Evolutionary conservation across 2,113 vertebrate species (phyloP).

Genomic region (Psilopogon haemacephalus): DNA sequence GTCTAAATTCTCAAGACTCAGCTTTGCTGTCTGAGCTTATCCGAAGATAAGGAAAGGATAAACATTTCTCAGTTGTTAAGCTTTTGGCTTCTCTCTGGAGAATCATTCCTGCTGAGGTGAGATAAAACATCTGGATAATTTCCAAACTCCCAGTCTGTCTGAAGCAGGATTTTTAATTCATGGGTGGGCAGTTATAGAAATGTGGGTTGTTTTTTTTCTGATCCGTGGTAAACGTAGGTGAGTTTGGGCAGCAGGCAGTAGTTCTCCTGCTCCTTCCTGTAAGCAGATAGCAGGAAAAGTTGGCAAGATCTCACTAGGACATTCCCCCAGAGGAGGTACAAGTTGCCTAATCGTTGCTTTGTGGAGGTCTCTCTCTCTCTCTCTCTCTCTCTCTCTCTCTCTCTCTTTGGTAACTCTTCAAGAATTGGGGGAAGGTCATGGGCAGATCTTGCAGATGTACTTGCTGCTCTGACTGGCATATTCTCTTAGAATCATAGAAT

Average conservation of each 20-base stretch:
- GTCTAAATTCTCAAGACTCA: not conserved
- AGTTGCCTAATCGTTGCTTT: not conserved
- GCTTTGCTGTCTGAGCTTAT: not conserved
- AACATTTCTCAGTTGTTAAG: not conserved
- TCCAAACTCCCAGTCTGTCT: not conserved
- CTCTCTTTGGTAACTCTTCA: too few relatives aligned
- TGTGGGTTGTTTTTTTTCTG: not conserved
- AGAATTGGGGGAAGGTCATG: not conserved
- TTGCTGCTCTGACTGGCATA: not conserved
- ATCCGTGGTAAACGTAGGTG: not conserved
- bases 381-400: too few relatives aligned
- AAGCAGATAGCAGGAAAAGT: not conserved
- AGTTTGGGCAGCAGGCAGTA: not conserved
- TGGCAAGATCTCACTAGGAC: not conserved
- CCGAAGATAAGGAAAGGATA: not conserved
- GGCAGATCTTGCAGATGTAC: not conserved
- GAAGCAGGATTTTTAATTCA: slow-evolving; percentile 17
- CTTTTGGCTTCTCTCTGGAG: not conserved
- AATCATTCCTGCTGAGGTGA: slow-evolving; percentile 3
- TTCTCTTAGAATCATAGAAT: too few relatives aligned
- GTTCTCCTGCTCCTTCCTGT: not conserved
- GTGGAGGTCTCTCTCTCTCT: not conserved
- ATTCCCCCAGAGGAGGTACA: not conserved
- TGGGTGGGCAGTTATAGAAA: not conserved
- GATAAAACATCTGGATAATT: slow-evolving; percentile 30